Percentiles rank a stretch among this genome's conserved stretches.
These are phyloP conservation scores for Diabrotica virgifera DNA, from an alignment of 1,140 invertebrate species.

Conservation along the genomic window DNA sequence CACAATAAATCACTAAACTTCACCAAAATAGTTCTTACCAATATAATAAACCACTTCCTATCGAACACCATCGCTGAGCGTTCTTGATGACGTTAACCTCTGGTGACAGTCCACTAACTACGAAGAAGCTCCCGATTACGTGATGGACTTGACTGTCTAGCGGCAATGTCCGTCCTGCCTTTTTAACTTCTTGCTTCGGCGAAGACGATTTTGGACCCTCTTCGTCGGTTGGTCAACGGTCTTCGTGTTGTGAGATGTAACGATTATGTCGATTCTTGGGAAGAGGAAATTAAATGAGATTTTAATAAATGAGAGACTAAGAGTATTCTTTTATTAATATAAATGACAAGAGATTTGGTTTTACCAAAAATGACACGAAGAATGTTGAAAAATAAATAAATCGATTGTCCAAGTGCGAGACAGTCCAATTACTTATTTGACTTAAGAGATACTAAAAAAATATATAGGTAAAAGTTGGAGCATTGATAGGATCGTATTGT, in stretches of 20 bases:
- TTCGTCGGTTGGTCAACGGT: background rate
- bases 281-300: no score
- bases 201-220: background rate
- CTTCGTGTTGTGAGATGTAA: constrained; percentile 8
- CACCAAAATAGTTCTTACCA: background rate
- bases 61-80: background rate
- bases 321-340: no score
- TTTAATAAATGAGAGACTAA: no score
- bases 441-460: no score
- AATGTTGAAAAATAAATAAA: no score
- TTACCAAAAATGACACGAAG: no score
- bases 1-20: no score
- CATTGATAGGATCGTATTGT: no score
- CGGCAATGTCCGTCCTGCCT: background rate
- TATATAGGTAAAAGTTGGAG: no score
- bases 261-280: background rate
- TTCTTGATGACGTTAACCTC: background rate
- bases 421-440: no score
- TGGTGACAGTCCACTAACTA: background rate
- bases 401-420: no score
- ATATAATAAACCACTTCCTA: background rate
- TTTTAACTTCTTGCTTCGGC: background rate
- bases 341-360: no score
- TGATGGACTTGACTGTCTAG: background rate
- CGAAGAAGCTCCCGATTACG: background rate